phyloP scores from a whole-genome alignment of 2,888 invertebrate species.

The Leucophenga montana region DNA sequence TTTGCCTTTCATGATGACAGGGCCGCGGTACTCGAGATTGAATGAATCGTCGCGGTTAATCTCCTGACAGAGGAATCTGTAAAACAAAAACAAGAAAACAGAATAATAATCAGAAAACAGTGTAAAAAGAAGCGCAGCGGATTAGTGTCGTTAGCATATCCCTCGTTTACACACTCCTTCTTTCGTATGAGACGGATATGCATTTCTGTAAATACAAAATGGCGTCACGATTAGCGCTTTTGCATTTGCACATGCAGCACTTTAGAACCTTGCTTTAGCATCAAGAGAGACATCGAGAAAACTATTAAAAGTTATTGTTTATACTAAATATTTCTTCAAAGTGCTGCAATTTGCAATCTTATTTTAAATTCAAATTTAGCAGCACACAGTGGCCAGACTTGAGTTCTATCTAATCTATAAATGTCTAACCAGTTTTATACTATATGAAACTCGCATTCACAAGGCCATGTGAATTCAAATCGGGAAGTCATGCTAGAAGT shows the following conservation, averaged over 20 bases:
- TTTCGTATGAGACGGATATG: not conserved
- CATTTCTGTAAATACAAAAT: not conserved
- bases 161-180: not conserved
- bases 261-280: not conserved
- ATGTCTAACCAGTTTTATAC: too few species aligned
- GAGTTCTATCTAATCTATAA: too few species aligned
- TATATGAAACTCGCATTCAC: too few species aligned
- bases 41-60: constrained; percentile 90
- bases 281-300: not conserved
- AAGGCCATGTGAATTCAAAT: too few species aligned
- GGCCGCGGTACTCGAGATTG: constrained; percentile 88
- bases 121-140: not conserved
- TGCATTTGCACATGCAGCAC: not conserved
- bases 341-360: constrained; percentile 5
- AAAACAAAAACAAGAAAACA: constrained; percentile 64
- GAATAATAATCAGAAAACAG: not conserved
- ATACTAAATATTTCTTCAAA: too few species aligned
- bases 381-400: too few species aligned
- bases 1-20: constrained; percentile 93
- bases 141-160: not conserved
- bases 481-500: too few species aligned
- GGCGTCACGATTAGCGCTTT: not conserved
- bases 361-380: too few species aligned
- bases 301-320: not conserved
- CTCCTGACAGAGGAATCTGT: constrained; percentile 84